Evolutionary conservation across 2,888 invertebrate species (phyloP).

Genomic region (Lasius fuliginosus): DNA sequence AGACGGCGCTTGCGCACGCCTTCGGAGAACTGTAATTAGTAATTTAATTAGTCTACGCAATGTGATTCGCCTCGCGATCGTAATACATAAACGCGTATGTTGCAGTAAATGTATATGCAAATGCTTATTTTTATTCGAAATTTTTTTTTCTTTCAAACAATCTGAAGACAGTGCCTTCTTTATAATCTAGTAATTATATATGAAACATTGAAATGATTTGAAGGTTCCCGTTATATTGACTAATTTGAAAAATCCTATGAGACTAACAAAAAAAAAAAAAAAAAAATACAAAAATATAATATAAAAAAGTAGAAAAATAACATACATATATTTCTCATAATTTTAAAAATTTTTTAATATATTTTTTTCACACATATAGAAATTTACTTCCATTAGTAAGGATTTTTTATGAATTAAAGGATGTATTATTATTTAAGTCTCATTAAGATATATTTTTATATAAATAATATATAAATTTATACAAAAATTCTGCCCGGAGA

Average conservation of each 20-base stretch:
- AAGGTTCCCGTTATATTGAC: background rate
- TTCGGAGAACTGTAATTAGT: constrained; percentile 21
- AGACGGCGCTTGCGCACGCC: background rate
- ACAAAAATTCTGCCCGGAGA: too few relatives aligned
- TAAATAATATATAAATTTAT: background rate
- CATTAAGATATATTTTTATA: background rate
- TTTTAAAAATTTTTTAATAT: background rate
- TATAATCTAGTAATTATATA: background rate
- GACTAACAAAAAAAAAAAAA: background rate
- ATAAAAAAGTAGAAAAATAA: background rate
- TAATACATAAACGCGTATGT: background rate
- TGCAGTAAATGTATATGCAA: background rate
- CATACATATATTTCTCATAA: background rate
- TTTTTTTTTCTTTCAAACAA: background rate
- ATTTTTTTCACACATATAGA: background rate
- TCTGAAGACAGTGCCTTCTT: background rate
- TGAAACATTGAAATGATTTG: background rate
- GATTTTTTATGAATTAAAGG: background rate
- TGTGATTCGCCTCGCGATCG: constrained; percentile 9
- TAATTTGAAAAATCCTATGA: background rate
- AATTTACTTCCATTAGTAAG: background rate
- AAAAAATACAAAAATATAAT: background rate
- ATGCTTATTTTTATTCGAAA: background rate
- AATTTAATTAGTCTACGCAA: constrained; percentile 40
- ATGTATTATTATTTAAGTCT: background rate